These are phyloP conservation scores for Phenacoccus solenopsis DNA, from an alignment of 1,140 invertebrate species.

Conservation along the genomic window DNA sequence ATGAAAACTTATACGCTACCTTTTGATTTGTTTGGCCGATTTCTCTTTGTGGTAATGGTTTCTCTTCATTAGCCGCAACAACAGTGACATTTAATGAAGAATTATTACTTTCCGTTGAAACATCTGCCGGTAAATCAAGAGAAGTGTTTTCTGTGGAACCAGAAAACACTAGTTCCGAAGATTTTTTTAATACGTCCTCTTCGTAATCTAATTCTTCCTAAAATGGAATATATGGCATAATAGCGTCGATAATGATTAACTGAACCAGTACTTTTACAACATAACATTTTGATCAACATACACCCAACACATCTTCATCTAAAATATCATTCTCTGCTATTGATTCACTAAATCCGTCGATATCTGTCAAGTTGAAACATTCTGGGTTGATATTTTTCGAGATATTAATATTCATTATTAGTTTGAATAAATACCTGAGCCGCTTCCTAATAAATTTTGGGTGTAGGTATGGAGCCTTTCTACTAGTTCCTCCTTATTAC, in stretches of 20 bases:
- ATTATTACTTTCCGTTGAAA: slow-evolving; percentile 7
- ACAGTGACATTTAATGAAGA: neutral
- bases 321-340: slow-evolving; percentile 5
- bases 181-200: neutral
- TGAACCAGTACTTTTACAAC: too few relatives aligned
- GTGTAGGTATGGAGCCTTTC: slow-evolving; percentile 19
- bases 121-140: neutral
- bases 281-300: neutral
- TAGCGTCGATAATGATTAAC: too few relatives aligned
- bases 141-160: neutral
- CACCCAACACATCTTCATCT: neutral
- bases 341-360: slow-evolving; percentile 5
- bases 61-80: neutral
- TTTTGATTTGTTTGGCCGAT: neutral
- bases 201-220: slow-evolving; percentile 10
- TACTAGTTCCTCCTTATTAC: slow-evolving; percentile 67
- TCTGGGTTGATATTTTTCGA: too few relatives aligned
- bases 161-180: neutral
- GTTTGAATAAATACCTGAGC: too few relatives aligned
- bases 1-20: neutral
- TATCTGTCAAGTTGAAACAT: neutral
- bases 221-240: neutral
- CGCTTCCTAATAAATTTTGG: slow-evolving; percentile 5
- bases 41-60: neutral
- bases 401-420: too few relatives aligned